Base-by-base conservation (phyloP, 2,888 invertebrate species). In the Leucozona laternaria region DNA sequence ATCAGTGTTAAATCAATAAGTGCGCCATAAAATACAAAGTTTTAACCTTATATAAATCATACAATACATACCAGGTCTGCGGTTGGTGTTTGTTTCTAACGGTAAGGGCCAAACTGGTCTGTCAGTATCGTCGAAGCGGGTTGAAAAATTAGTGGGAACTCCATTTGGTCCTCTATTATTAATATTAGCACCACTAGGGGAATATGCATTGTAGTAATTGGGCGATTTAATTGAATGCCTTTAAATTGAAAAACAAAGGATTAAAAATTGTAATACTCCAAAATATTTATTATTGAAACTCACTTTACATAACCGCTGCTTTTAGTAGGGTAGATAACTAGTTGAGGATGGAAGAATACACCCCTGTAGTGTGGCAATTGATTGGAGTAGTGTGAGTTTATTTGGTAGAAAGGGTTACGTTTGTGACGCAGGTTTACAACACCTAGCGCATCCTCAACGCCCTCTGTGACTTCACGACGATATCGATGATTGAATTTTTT, bases 401-500 rank as follows among this genome's bases (percentile, higher is more conserved):
- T 13, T 8, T 71, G 17, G 25, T 40, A 68, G 31, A 20, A 78
- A 4, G 70, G 70, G 20, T 79, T 55, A 15, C 83, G 79, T 22
- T 84, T 84, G 11, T 79, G 79, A 13, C 79, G 70, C 10, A 70
- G 15, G 10, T 17, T 15, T 17, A 71, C 71, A 0, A 13, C 28
- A 22, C 5, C 31, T 2, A 22, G 22, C 37, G 31, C 34, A n/a
- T 43, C 50, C 8, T 64, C 71, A 28, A 6, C 6, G 20, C 13
- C 40, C 0, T 5, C 2, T 8, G 25, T 48, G 10, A 86, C 64
- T n/a, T 90, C 89, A 1, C 91, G 92, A 28, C 89, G 89, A 20
- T 89, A 89, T 13, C 89, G 89, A 60, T 89, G 91, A 20, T 40
- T 15, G 37, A 89, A 90, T 79, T 91, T 91, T 72, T 91, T 92